Evolutionary conservation across 2,113 vertebrate species (phyloP), one percentile per base, ranked within the genome.

Genomic region (Salvelinus fontinalis): DNA sequence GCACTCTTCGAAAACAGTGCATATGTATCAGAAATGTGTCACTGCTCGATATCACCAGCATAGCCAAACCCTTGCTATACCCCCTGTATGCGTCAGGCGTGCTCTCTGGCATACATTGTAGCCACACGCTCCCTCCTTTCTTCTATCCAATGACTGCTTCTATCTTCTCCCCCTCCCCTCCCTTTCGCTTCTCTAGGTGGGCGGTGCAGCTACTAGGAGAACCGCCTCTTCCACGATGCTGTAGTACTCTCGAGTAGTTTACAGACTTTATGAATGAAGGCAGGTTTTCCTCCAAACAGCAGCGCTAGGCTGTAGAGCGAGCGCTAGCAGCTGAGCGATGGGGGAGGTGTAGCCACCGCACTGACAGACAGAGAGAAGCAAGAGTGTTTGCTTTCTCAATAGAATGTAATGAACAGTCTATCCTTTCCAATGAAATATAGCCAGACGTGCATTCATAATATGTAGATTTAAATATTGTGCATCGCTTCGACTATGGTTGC

Each of bases 221-320:
- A 57, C 90, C 89, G 80, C 74, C 84, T 81, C 82, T 80, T 85
- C 81, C 87, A 86, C 79, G 87, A 77, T 81, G 86, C 85, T 86
- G 90, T 91, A 91, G 85, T 88, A 88, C 83, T 89, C 76, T 75
- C 27, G 79, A 88, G 88, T 85, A 83, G 86, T 83, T 87, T 79
- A 81, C 73, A 76, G 85, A 87, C 89, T 92, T 92, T 91, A 88
- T 93, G 90, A 93, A 93, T 92, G 90, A 81, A 89, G 83, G 73
- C 68, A 78, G 81, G 88, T 31, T 2, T 78, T 26, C 75, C 48
- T 31, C 13, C 7, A 5, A 29, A 57, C 8, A 60, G 51, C 71
- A 75, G 51, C 51, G 51, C 51, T 4, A 18, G 4, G 51, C 51
- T 54, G 51, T 54, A 54, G 51, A 54, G 51, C 51, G 51, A 54